phyloP scores from a whole-genome alignment of 2,888 invertebrate genomes.

The Plebejus argus region DNA sequence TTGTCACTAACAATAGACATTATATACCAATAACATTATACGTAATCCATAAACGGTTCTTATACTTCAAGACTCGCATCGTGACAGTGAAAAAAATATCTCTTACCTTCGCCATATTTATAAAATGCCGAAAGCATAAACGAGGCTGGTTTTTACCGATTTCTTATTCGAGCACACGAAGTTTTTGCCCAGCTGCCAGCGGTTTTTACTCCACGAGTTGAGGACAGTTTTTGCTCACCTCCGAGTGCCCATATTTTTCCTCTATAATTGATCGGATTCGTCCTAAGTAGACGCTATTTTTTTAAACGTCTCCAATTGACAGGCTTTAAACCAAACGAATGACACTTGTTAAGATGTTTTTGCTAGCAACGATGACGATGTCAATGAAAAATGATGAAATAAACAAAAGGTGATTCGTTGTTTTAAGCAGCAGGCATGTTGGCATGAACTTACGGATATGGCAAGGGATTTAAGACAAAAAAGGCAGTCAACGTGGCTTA shows the following conservation, averaged over 20 bases:
- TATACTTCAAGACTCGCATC: neutral
- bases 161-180: constrained; percentile 56
- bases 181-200: constrained; percentile 69
- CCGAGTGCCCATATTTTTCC: constrained; percentile 71
- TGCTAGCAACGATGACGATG: constrained; percentile 20
- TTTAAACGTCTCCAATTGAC: constrained; percentile 49
- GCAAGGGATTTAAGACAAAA: neutral
- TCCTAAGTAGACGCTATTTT: constrained; percentile 61
- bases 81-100: constrained; percentile 39
- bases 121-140: constrained; percentile 70
- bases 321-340: constrained; percentile 40
- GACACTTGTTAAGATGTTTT: constrained; percentile 34
- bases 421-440: neutral
- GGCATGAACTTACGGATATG: neutral
- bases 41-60: neutral
- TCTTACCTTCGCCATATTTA: constrained; percentile 51
- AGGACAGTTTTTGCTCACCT: constrained; percentile 68
- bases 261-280: constrained; percentile 74
- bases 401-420: constrained; percentile 2
- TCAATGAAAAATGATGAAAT: constrained; percentile 17
- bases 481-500: neutral
- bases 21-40: no score
- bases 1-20: no score
- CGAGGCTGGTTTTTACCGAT: constrained; percentile 55
- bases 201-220: constrained; percentile 62